Evolutionary conservation across 2,888 invertebrate genomes (phyloP).

Genomic region (Cosmopolites sordidus): DNA sequence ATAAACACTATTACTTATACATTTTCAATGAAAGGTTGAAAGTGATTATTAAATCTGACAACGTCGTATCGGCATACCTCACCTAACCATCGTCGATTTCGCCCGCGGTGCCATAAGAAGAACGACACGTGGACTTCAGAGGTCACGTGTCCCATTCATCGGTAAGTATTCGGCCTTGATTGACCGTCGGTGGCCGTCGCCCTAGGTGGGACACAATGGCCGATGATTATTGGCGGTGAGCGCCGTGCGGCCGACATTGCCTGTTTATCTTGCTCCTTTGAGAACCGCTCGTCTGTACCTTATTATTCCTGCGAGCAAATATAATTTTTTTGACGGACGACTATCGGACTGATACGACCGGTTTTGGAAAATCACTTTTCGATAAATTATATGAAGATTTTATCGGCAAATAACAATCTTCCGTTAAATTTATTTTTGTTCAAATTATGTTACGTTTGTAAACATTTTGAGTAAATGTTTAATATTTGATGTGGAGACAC

Average conservation of each 20-base stretch:
- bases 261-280: slow-evolving; percentile 39
- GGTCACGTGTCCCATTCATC: slow-evolving; percentile 43
- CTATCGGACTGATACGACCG: too few relatives aligned
- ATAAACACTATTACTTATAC: too few relatives aligned
- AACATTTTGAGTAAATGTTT: too few relatives aligned
- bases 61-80: slow-evolving; percentile 28
- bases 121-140: slow-evolving; percentile 34
- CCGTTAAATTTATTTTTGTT: too few relatives aligned
- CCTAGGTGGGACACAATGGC: slow-evolving; percentile 43
- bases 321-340: slow-evolving; percentile 15
- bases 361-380: too few relatives aligned
- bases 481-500: too few relatives aligned
- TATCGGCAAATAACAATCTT: too few relatives aligned
- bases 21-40: too few relatives aligned
- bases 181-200: slow-evolving; percentile 42
- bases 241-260: slow-evolving; percentile 34
- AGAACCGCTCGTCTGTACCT: slow-evolving; percentile 24
- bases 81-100: slow-evolving; percentile 31
- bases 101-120: slow-evolving; percentile 30
- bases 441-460: too few relatives aligned
- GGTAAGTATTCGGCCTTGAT: slow-evolving; percentile 43
- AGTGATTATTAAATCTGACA: slow-evolving; percentile 4
- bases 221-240: slow-evolving; percentile 39
- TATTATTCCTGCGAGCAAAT: slow-evolving; percentile 18
- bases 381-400: too few relatives aligned